Evolutionary conservation across 1,140 invertebrate genomes (phyloP).

Genomic region (Augochlora pura): DNA sequence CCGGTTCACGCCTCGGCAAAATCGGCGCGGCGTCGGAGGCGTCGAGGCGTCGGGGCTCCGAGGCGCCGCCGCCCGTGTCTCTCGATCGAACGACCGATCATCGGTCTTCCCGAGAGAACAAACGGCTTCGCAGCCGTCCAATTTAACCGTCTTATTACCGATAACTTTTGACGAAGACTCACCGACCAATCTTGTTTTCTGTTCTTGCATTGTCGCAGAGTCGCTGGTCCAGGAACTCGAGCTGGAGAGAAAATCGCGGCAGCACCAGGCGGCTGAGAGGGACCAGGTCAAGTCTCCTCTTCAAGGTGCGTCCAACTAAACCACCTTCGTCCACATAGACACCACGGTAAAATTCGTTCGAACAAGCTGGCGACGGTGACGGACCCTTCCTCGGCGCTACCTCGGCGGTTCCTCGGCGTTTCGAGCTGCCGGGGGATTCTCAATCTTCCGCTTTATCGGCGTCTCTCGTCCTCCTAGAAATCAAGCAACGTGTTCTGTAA

Average conservation of each 20-base stretch:
- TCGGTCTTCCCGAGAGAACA: neutral
- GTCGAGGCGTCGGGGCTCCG: no score
- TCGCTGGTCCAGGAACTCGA: conserved; percentile 91
- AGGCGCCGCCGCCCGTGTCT: neutral
- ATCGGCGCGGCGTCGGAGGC: conserved; percentile 9
- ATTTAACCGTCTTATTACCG: no score
- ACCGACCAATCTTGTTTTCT: conserved; percentile 52
- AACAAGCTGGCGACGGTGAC: conserved; percentile 2
- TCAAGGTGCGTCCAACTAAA: conserved; percentile 83
- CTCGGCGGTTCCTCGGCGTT: neutral
- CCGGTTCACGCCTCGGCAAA: conserved; percentile 69
- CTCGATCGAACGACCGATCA: neutral
- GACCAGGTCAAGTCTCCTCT: conserved; percentile 90
- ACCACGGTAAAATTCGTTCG: conserved; percentile 13
- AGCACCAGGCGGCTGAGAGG: conserved; percentile 87
- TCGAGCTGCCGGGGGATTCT: no score
- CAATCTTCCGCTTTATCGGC: no score
- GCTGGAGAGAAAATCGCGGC: conserved; percentile 90
- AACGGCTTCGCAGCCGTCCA: no score
- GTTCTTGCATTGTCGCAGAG: conserved; percentile 82
- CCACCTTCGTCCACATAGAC: conserved; percentile 12
- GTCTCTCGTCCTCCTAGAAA: no score
- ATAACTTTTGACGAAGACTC: neutral
- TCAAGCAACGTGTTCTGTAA: no score
- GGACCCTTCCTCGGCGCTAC: neutral